These are phyloP conservation scores for Drosophila multiciliata DNA, from an alignment of 2,888 invertebrate species.

Conservation along the genomic window DNA sequence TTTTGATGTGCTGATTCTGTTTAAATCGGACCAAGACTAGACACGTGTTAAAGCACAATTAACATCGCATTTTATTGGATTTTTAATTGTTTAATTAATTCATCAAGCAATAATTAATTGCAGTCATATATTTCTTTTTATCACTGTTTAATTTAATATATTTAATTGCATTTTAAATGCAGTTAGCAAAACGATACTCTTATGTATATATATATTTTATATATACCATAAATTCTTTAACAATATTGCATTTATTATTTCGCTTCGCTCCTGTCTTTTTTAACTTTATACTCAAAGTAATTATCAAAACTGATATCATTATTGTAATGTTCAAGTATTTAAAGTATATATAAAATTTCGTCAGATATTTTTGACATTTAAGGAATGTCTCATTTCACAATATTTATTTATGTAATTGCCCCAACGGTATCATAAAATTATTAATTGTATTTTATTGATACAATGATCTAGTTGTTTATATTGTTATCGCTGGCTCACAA, in stretches of 20 bases:
- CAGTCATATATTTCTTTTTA: background rate
- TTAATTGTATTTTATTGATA: background rate
- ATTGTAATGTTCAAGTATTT: background rate
- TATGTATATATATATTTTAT: background rate
- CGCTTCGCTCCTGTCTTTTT: background rate
- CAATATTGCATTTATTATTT: background rate
- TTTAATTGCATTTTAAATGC: background rate
- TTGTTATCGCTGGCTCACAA: background rate
- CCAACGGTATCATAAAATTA: background rate
- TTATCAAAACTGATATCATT: background rate
- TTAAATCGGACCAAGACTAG: background rate
- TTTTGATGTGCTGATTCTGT: background rate
- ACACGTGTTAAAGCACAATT: background rate
- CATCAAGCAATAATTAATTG: background rate
- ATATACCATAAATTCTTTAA: background rate
- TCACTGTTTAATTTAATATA: background rate
- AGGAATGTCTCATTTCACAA: background rate
- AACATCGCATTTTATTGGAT: background rate
- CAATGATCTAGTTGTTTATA: background rate
- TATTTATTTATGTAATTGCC: background rate
- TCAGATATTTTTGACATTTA: background rate
- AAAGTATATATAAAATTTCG: background rate
- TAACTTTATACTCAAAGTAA: background rate
- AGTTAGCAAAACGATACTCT: background rate
- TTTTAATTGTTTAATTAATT: background rate